Evolutionary conservation across 2,888 invertebrate species (phyloP).

Genomic region (Syrista parreyssii): DNA sequence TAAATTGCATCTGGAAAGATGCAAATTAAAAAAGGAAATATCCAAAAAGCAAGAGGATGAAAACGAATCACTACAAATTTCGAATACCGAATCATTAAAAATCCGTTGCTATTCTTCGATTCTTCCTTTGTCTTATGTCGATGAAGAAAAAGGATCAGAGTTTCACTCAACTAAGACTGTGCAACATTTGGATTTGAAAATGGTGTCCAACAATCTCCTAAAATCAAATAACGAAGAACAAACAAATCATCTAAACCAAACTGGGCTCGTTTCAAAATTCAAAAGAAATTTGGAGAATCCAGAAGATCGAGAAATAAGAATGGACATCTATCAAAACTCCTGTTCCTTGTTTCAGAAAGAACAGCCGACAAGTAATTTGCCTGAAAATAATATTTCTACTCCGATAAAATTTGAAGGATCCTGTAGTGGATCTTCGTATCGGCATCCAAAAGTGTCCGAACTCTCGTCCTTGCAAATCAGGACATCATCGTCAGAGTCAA

Average conservation of each 20-base stretch:
- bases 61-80: neutral
- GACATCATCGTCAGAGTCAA: neutral
- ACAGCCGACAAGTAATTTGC: neutral
- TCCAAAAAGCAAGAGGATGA: neutral
- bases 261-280: neutral
- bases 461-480: neutral
- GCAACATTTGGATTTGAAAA: neutral
- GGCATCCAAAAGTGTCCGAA: neutral
- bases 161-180: neutral
- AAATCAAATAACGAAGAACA: neutral
- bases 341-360: neutral
- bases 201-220: neutral
- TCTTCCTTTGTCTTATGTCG: neutral
- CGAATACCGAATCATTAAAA: neutral
- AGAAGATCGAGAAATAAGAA: neutral
- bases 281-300: neutral
- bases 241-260: neutral
- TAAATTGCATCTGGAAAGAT: neutral
- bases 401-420: neutral
- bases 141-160: neutral
- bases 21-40: neutral
- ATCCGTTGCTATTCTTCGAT: neutral
- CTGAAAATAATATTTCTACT: neutral
- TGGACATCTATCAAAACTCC: neutral
- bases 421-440: neutral